These are phyloP conservation scores for Poeciliopsis prolifica DNA, from an alignment of 2,113 vertebrate species.

Conservation along the genomic window DNA sequence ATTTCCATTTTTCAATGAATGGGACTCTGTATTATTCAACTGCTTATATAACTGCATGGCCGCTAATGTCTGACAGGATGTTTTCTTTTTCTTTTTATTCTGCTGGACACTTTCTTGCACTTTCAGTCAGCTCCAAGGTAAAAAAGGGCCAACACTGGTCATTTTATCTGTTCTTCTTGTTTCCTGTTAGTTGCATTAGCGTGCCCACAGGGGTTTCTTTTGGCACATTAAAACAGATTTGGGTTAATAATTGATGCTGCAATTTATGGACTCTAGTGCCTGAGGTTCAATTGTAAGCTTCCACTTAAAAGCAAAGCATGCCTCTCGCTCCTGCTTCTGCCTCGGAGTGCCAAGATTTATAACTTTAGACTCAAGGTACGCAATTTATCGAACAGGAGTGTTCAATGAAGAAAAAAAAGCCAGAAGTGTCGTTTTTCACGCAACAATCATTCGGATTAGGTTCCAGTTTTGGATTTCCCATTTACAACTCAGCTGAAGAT, in stretches of 20 bases:
- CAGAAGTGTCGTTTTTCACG: constrained; percentile 58
- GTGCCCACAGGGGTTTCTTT: constrained; percentile 70
- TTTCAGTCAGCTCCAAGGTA: constrained; percentile 28
- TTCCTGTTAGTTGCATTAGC: constrained; percentile 80
- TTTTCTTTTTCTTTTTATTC: background rate
- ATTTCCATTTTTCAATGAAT: constrained; percentile 58
- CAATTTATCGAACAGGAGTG: constrained; percentile 57
- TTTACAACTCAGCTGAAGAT: constrained; percentile 52
- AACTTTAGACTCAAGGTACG: constrained; percentile 50
- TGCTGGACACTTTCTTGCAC: constrained; percentile 67
- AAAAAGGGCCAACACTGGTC: constrained; percentile 62
- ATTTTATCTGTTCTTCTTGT: constrained; percentile 66
- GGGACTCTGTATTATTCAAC: constrained; percentile 68
- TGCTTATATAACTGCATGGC: constrained; percentile 53
- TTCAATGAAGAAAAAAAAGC: constrained; percentile 33
- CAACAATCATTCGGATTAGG: constrained; percentile 53
- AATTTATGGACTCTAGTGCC: constrained; percentile 77
- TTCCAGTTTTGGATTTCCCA: constrained; percentile 57
- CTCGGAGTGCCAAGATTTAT: constrained; percentile 66
- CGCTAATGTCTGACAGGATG: constrained; percentile 51
- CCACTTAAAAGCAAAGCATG: constrained; percentile 77
- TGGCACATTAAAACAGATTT: constrained; percentile 81
- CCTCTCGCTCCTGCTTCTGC: constrained; percentile 53
- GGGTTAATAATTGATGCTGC: constrained; percentile 79
- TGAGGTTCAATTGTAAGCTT: constrained; percentile 70